Evolutionary conservation across 2,113 vertebrate genomes (phyloP).

Genomic region (Pterophyllum scalare): DNA sequence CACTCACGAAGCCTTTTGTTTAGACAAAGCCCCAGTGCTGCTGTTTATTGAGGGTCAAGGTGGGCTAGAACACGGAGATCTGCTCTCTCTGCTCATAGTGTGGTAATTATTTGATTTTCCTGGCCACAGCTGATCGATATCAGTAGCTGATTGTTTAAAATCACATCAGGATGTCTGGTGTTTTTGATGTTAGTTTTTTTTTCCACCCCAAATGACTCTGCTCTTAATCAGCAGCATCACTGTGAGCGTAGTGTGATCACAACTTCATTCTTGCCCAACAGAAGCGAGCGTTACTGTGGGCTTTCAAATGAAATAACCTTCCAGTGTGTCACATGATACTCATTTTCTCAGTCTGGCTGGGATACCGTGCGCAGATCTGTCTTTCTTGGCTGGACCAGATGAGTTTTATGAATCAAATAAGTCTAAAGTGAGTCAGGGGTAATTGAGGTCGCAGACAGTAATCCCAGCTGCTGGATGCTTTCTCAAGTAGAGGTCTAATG

Average conservation of each 20-base stretch:
- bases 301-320: not conserved
- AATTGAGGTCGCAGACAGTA: conserved; percentile 67
- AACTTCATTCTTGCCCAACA: not conserved
- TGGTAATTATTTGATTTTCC: not conserved
- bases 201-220: not conserved
- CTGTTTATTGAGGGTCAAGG: conserved; percentile 45
- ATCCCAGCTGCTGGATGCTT: conserved; percentile 66
- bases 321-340: conserved; percentile 32
- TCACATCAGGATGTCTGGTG: conserved; percentile 11
- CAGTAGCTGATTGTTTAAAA: conserved; percentile 33
- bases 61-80: conserved; percentile 27
- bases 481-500: conserved; percentile 55
- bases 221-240: not conserved
- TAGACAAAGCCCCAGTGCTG: not conserved
- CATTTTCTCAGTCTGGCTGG: conserved; percentile 49
- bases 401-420: conserved; percentile 28
- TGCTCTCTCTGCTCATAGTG: not conserved
- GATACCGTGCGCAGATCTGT: not conserved
- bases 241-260: conserved; percentile 1
- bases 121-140: not conserved
- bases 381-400: conserved; percentile 8
- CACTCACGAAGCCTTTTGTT: conserved; percentile 55
- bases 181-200: not conserved
- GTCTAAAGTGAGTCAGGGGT: conserved; percentile 54
- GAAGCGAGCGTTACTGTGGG: not conserved